Conservation (phyloP, 2,113 vertebrate species). For the Antechinus stuartii region DNA sequence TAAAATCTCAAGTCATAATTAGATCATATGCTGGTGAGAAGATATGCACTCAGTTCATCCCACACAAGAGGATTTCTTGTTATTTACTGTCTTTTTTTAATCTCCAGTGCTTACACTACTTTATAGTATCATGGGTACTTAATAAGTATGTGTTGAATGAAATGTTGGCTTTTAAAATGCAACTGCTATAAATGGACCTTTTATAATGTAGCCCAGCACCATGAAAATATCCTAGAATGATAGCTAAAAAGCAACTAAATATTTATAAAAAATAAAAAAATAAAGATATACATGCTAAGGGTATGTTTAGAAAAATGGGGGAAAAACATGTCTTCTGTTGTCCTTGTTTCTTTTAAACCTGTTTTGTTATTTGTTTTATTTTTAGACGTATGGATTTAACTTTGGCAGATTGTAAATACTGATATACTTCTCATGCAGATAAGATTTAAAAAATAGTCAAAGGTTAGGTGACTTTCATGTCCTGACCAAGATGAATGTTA, state of each 20-base stretch:
- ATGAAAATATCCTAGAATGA: background rate
- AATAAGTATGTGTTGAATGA: background rate
- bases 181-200: background rate
- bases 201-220: background rate
- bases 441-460: background rate
- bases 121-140: background rate
- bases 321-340: background rate
- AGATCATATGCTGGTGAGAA: no score
- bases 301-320: background rate
- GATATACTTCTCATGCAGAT: background rate
- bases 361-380: background rate
- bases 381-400: background rate
- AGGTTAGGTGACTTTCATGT: background rate
- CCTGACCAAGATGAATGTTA: background rate
- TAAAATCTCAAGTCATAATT: no score
- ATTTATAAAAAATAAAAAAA: background rate
- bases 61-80: background rate
- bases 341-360: background rate
- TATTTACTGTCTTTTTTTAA: background rate
- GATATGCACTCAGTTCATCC: no score
- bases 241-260: background rate
- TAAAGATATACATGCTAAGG: background rate
- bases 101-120: background rate
- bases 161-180: background rate
- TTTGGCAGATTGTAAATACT: background rate